A percentile compares a stretch with the other conserved stretches of the same genome.
Evolutionary conservation across 1,140 invertebrate genomes (phyloP).

Genomic region (Gonatopus flavifemur): DNA sequence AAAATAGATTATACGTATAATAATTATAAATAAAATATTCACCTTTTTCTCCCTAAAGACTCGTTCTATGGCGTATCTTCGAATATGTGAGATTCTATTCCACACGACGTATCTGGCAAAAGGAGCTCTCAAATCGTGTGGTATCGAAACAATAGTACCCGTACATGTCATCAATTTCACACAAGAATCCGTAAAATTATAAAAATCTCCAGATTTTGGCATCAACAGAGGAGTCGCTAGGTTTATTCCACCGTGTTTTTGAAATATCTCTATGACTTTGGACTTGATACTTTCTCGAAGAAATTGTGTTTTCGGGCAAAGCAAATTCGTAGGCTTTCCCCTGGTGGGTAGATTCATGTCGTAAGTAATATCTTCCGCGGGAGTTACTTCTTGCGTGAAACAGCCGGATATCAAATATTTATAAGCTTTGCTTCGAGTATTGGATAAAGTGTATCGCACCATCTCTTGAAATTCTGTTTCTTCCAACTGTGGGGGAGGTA

Average conservation of each 20-base stretch:
- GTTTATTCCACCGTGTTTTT: conserved; percentile 75
- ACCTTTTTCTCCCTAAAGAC: conserved; percentile 85
- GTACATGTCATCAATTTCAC: conserved; percentile 83
- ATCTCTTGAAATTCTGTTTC: conserved; percentile 79
- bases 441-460: conserved; percentile 73
- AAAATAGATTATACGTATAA: neutral
- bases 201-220: conserved; percentile 65
- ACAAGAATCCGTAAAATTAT: conserved; percentile 63
- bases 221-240: conserved; percentile 76
- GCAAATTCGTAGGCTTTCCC: conserved; percentile 32
- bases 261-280: conserved; percentile 68
- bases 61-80: conserved; percentile 82
- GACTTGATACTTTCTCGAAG: conserved; percentile 45
- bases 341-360: conserved; percentile 64
- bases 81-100: conserved; percentile 75
- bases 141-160: conserved; percentile 78
- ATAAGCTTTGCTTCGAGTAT: conserved; percentile 80
- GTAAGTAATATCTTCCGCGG: conserved; percentile 74
- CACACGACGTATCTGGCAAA: conserved; percentile 84
- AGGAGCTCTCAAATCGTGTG: conserved; percentile 74
- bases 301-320: conserved; percentile 25
- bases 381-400: conserved; percentile 67
- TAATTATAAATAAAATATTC: neutral
- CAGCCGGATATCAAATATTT: conserved; percentile 74
- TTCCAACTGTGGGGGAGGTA: conserved; percentile 78